Evolutionary conservation across 2,797 vertebrate species (phyloP).

Genomic region (Rhinatrema bivittatum): DNA sequence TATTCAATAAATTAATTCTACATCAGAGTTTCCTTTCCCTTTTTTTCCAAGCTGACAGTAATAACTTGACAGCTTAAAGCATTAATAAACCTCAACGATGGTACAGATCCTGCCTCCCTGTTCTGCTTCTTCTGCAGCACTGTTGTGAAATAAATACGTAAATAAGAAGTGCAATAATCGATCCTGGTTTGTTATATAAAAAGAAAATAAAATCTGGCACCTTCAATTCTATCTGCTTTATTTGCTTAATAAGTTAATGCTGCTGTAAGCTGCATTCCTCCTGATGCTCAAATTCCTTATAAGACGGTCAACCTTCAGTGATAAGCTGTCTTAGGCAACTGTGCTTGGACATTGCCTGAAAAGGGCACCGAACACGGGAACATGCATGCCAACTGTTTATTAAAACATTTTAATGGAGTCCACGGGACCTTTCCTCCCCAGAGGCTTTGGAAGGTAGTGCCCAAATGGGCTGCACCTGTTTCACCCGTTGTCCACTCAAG

Average conservation of each 20-base stretch:
- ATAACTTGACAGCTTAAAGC: slow-evolving; percentile 67
- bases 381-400: no score
- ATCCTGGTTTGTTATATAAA: no score
- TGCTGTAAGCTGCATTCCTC: slow-evolving; percentile 44
- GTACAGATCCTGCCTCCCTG: no score
- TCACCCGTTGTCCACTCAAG: no score
- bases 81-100: slow-evolving; percentile 64
- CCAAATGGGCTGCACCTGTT: no score
- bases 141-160: no score
- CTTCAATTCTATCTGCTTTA: slow-evolving; percentile 45
- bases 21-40: slow-evolving; percentile 59
- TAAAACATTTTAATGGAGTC: no score
- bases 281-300: slow-evolving; percentile 42
- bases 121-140: no score
- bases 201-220: slow-evolving; percentile 37
- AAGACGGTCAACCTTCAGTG: slow-evolving; percentile 41
- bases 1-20: slow-evolving; percentile 73
- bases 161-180: no score
- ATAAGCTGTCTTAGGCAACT: slow-evolving; percentile 45
- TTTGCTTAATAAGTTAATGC: slow-evolving; percentile 49
- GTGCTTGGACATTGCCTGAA: slow-evolving; percentile 50
- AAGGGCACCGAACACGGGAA: slow-evolving; percentile 35
- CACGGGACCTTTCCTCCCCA: no score
- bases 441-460: no score
- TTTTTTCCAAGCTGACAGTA: slow-evolving; percentile 64